These are phyloP conservation scores for Thalassoma bifasciatum DNA, from an alignment of 2,113 vertebrate species.

Conservation along the genomic window DNA sequence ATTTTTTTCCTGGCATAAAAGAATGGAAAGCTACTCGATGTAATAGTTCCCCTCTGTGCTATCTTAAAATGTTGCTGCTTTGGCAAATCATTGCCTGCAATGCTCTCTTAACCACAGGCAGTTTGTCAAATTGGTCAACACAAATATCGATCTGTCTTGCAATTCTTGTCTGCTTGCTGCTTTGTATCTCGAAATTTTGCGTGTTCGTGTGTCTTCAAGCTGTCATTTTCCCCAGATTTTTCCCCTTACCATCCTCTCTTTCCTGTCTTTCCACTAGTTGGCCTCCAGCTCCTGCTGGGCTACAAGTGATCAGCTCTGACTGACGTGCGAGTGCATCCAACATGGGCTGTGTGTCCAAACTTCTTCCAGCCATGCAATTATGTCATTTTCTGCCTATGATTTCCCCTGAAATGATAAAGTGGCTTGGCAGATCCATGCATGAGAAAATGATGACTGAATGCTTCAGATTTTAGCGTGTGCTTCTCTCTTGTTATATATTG, in stretches of 20 bases:
- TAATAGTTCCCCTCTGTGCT: slow-evolving; percentile 18
- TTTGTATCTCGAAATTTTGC: neutral
- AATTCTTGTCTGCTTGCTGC: neutral
- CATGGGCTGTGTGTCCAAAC: slow-evolving; percentile 44
- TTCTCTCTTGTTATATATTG: slow-evolving; percentile 34
- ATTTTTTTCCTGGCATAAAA: slow-evolving; percentile 24
- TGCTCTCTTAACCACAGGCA: slow-evolving; percentile 14
- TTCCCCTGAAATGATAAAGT: slow-evolving; percentile 61
- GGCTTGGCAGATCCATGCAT: slow-evolving; percentile 51
- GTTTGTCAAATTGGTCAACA: slow-evolving; percentile 38
- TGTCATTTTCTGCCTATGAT: slow-evolving; percentile 70
- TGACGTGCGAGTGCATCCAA: slow-evolving; percentile 48
- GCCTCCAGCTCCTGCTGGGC: neutral
- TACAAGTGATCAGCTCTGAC: slow-evolving; percentile 32
- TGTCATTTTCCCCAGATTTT: neutral
- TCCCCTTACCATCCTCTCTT: neutral
- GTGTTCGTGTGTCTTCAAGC: neutral
- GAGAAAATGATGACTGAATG: slow-evolving; percentile 43
- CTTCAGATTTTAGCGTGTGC: slow-evolving; percentile 27
- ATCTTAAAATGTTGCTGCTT: slow-evolving; percentile 29
- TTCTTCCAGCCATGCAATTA: slow-evolving; percentile 64
- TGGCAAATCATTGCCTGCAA: slow-evolving; percentile 26
- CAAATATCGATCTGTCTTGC: slow-evolving; percentile 35
- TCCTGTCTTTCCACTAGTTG: slow-evolving; percentile 18
- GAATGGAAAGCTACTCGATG: slow-evolving; percentile 28